Percentiles rank a stretch among this genome's conserved stretches.
phyloP scores from a whole-genome alignment of 2,797 vertebrate species.

The Babyrousa celebensis region DNA sequence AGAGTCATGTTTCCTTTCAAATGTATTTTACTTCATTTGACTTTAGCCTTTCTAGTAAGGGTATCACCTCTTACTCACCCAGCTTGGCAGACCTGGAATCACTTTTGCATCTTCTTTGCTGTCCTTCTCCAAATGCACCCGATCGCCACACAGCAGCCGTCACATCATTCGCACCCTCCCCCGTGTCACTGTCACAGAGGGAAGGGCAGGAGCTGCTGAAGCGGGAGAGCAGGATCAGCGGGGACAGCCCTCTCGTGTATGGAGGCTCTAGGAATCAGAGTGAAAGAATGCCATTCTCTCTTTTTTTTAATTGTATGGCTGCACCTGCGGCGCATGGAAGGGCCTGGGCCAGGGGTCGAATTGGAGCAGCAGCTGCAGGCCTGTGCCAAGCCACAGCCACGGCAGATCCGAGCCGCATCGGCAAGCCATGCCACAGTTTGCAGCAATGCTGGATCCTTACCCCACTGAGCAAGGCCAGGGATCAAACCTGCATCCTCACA shows the following conservation, averaged over 20 bases:
- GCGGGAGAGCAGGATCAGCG: rapidly evolving
- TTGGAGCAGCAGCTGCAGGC: too few relatives aligned
- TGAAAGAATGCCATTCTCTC: not conserved
- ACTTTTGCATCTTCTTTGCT: not conserved
- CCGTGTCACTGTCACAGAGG: not conserved
- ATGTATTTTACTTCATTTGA: not conserved
- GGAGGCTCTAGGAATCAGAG: not conserved
- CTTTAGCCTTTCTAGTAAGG: not conserved
- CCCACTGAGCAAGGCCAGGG: too few relatives aligned
- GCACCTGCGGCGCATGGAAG: too few relatives aligned
- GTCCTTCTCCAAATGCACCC: not conserved
- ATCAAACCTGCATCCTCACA: too few relatives aligned
- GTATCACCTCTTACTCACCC: not conserved
- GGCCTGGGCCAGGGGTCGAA: too few relatives aligned
- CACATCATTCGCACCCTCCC: not conserved
- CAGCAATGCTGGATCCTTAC: too few relatives aligned
- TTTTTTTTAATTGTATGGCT: too few relatives aligned
- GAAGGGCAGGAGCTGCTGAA: not conserved
- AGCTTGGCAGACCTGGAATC: not conserved
- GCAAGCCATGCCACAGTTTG: too few relatives aligned
- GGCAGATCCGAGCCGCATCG: too few relatives aligned
- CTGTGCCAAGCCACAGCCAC: too few relatives aligned
- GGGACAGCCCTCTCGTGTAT: not conserved
- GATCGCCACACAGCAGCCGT: not conserved
- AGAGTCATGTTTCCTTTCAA: slow-evolving; percentile 16